Conservation (phyloP, 2,113 vertebrate genomes). For the Corythaixoides concolor region DNA sequence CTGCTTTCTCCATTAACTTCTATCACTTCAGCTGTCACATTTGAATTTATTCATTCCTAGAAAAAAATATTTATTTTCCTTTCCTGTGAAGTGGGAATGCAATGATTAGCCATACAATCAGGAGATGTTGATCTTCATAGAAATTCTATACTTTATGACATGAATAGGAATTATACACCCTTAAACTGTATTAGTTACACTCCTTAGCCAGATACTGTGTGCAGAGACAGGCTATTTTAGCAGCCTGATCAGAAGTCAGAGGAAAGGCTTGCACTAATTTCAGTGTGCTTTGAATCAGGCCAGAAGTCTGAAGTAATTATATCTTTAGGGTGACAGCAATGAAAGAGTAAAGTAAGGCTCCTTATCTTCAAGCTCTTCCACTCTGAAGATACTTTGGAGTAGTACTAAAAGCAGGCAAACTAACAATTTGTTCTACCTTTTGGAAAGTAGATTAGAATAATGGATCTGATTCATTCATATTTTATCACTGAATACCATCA, state of each 20-base stretch:
- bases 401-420: not conserved
- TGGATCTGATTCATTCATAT: not conserved
- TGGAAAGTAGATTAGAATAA: not conserved
- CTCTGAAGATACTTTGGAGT: not conserved
- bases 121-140: slow-evolving; percentile 4
- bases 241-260: not conserved
- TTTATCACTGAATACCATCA: not conserved
- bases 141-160: not conserved
- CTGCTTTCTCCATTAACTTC: slow-evolving; percentile 33
- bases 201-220: not conserved
- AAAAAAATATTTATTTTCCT: not conserved
- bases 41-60: not conserved
- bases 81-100: not conserved
- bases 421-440: not conserved
- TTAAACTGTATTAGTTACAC: slow-evolving; percentile 2
- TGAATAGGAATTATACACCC: not conserved
- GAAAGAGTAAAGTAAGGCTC: not conserved
- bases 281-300: not conserved
- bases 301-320: not conserved
- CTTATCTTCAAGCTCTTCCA: not conserved
- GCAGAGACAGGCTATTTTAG: not conserved
- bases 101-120: not conserved
- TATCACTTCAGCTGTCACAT: slow-evolving; percentile 17
- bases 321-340: not conserved
- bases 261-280: not conserved